These are phyloP conservation scores for Cossypha heuglini DNA, from an alignment of 2,797 vertebrate species.

Conservation along the genomic window DNA sequence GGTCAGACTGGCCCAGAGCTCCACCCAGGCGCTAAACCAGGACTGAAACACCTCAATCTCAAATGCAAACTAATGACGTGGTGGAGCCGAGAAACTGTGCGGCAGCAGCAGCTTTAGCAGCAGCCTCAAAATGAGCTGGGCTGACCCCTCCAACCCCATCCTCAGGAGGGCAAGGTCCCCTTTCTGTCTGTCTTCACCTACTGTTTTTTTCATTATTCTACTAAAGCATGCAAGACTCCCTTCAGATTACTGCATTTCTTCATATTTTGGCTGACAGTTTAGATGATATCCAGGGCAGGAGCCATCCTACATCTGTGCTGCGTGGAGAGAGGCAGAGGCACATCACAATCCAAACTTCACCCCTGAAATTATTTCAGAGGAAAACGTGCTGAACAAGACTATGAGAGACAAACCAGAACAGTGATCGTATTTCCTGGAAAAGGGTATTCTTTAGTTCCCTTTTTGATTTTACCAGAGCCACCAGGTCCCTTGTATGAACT, in stretches of 20 bases:
- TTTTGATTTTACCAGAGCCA: background rate
- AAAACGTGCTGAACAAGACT: background rate
- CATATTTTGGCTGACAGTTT: background rate
- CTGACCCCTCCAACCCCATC: fast-evolving
- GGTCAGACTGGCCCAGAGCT: background rate
- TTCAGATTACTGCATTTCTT: background rate
- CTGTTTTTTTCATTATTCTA: background rate
- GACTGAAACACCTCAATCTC: background rate
- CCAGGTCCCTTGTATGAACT: background rate
- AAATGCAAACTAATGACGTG: background rate
- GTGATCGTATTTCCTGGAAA: background rate
- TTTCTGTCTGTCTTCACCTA: background rate
- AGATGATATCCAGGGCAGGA: background rate
- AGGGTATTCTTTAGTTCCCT: background rate
- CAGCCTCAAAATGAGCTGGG: background rate
- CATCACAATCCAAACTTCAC: background rate
- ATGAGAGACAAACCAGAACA: background rate
- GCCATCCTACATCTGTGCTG: background rate
- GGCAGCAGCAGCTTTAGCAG: background rate
- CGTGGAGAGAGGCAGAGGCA: background rate
- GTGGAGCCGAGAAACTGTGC: fast-evolving
- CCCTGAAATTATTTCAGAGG: background rate
- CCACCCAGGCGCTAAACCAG: background rate
- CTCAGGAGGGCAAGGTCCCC: background rate
- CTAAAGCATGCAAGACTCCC: background rate